A percentile compares a stretch with the other conserved stretches of the same genome.
phyloP scores from a whole-genome alignment of 1,140 invertebrate species.

The Drosophila watanabei region DNA sequence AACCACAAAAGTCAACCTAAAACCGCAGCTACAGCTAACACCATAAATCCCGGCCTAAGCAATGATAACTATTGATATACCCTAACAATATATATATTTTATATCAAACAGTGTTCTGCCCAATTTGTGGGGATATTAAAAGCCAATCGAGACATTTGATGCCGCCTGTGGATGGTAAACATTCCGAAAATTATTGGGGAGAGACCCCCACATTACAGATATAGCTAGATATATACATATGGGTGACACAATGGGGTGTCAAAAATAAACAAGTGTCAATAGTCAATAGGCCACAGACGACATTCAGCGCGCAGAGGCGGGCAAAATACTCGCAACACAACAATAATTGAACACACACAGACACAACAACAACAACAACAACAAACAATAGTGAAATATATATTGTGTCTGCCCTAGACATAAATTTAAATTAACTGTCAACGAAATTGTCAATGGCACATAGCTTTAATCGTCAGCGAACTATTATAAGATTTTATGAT shows the following conservation, averaged over 20 bases:
- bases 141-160: conserved; percentile 42
- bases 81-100: not conserved
- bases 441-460: conserved; percentile 71
- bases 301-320: conserved; percentile 20
- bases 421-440: conserved; percentile 79
- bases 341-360: conserved; percentile 54
- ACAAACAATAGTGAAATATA: conserved; percentile 61
- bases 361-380: conserved; percentile 8
- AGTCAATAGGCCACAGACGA: conserved; percentile 59
- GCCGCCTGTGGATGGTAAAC: conserved; percentile 39
- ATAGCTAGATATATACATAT: conserved; percentile 18
- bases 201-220: conserved; percentile 5
- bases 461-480: conserved; percentile 57
- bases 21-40: conserved; percentile 10
- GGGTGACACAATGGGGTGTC: conserved; percentile 61
- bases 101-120: conserved; percentile 14
- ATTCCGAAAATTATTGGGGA: conserved; percentile 27
- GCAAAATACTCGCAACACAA: conserved; percentile 30
- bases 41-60: not conserved
- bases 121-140: conserved; percentile 42
- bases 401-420: conserved; percentile 73
- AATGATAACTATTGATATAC: conserved; percentile 22
- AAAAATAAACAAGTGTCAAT: conserved; percentile 80
- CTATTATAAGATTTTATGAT: conserved; percentile 38
- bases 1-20: conserved; percentile 35